Conservation (phyloP, 2,113 vertebrate genomes). For the Limnothrissa miodon region DNA sequence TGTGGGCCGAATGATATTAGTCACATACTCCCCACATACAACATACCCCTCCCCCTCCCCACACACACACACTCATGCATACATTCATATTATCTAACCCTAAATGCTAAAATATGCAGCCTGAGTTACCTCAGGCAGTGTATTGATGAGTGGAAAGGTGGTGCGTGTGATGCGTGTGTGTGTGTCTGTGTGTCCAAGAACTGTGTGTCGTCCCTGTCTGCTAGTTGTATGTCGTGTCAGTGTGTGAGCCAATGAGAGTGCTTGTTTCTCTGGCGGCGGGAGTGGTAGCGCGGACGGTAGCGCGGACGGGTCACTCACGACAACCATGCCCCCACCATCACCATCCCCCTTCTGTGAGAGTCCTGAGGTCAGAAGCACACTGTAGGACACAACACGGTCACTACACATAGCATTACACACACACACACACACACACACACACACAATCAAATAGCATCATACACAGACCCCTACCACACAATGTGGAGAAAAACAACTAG, state of each 20-base stretch:
- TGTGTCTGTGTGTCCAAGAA: neutral
- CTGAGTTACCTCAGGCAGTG: neutral
- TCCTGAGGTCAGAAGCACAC: neutral
- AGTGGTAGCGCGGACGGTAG: neutral
- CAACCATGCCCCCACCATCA: neutral
- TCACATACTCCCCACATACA: neutral
- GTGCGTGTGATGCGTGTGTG: neutral
- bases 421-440: too few relatives aligned
- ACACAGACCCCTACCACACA: too few relatives aligned
- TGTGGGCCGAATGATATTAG: too few relatives aligned
- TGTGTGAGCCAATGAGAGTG: neutral
- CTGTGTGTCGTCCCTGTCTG: neutral
- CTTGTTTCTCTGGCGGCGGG: neutral
- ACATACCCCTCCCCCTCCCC: neutral
- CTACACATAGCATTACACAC: too few relatives aligned
- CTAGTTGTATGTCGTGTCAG: neutral
- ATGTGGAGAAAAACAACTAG: too few relatives aligned
- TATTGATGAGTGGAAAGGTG: conserved; percentile 26
- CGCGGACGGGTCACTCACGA: neutral
- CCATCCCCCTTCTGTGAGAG: neutral
- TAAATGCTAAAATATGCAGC: neutral
- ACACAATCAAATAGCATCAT: too few relatives aligned
- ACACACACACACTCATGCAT: neutral
- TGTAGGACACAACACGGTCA: neutral
- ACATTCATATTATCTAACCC: neutral